phyloP scores from a whole-genome alignment of 2,113 vertebrate genomes.

The Balaeniceps rex region DNA sequence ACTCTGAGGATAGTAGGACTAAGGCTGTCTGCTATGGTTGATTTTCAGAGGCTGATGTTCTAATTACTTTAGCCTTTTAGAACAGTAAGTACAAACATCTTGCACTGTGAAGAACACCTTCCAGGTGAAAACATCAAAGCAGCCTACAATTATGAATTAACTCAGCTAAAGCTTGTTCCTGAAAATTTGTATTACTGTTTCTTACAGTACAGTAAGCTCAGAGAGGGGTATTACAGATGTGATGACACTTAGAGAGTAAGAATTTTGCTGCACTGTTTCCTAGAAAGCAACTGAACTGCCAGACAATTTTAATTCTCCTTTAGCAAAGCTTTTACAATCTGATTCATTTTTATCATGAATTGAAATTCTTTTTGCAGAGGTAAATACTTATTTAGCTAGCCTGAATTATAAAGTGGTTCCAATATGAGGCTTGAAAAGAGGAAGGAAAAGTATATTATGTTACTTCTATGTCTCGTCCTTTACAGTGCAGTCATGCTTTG shows the following conservation, averaged over 20 bases:
- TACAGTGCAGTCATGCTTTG: neutral
- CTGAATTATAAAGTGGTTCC: neutral
- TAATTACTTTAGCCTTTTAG: neutral
- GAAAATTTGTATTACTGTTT: neutral
- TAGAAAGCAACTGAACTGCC: neutral
- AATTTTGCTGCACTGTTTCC: neutral
- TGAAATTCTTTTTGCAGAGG: neutral
- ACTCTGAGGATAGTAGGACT: neutral
- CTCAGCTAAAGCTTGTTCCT: neutral
- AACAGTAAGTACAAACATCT: neutral
- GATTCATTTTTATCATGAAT: neutral
- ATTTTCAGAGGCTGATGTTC: neutral
- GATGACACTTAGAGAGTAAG: neutral
- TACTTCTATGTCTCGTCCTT: neutral
- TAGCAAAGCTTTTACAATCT: neutral
- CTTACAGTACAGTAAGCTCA: neutral
- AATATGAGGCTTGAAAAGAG: neutral
- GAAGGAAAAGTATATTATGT: neutral
- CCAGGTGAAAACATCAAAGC: neutral
- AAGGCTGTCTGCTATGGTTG: neutral
- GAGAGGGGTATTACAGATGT: neutral
- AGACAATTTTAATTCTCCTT: neutral
- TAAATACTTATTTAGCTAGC: neutral
- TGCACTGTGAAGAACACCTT: neutral
- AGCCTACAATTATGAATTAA: neutral